Conservation (phyloP, 2,797 vertebrate species). For the Arrhamphus sclerolepis region DNA sequence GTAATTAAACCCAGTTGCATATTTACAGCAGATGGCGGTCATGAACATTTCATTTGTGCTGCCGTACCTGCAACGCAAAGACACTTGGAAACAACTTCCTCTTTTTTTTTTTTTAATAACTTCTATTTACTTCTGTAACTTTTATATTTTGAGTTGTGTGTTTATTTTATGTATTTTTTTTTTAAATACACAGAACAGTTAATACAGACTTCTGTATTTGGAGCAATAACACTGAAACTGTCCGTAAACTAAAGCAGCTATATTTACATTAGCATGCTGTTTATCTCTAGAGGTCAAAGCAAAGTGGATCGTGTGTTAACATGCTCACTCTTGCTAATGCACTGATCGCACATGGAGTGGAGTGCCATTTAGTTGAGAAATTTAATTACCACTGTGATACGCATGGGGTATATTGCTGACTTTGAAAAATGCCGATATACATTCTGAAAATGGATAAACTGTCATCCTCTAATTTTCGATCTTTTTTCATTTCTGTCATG, state of each 20-base stretch:
- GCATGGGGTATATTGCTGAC: neutral
- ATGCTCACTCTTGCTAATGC: neutral
- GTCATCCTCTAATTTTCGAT: neutral
- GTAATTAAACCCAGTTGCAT: neutral
- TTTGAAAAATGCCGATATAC: neutral
- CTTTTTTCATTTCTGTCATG: neutral
- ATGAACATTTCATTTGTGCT: neutral
- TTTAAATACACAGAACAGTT: too few relatives aligned
- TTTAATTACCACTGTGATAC: neutral
- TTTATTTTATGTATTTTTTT: too few relatives aligned
- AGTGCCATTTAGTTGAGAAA: too few relatives aligned
- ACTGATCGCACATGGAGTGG: neutral
- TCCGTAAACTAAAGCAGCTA: neutral
- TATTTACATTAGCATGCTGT: neutral
- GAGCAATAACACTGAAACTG: neutral
- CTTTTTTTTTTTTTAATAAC: too few relatives aligned
- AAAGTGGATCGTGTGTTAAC: neutral
- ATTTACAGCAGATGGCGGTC: neutral
- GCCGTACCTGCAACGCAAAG: neutral
- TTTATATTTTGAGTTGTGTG: too few relatives aligned
- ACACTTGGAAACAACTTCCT: neutral
- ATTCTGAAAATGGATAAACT: neutral
- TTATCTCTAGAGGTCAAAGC: neutral
- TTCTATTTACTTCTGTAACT: too few relatives aligned
- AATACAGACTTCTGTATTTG: too few relatives aligned